phyloP scores from a whole-genome alignment of 2,797 vertebrate species.

The Lutjanus argentimaculatus region DNA sequence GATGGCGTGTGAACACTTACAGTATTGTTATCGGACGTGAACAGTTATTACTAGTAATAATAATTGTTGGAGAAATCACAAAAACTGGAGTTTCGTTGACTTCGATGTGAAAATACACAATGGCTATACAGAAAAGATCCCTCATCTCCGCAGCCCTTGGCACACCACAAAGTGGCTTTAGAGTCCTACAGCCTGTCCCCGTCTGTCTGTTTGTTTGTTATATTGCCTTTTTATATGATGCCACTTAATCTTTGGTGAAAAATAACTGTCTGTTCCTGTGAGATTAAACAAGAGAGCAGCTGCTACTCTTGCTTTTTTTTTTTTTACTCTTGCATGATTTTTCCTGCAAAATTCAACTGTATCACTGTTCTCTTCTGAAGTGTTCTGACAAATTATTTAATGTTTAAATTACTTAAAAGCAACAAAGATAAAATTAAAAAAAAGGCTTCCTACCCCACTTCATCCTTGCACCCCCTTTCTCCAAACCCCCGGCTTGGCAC shows the following conservation, averaged over 20 bases:
- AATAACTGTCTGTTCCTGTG: slow-evolving; percentile 72
- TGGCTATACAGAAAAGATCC: slow-evolving; percentile 61
- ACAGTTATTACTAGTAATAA: slow-evolving; percentile 58
- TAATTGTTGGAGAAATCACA: slow-evolving; percentile 63
- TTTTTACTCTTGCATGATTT: slow-evolving; percentile 24
- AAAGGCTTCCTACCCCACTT: slow-evolving; percentile 45
- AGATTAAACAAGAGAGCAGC: slow-evolving; percentile 55
- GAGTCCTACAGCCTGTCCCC: slow-evolving; percentile 47
- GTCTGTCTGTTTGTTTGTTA: slow-evolving; percentile 58
- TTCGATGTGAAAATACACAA: slow-evolving; percentile 53
- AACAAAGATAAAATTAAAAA: slow-evolving; percentile 31
- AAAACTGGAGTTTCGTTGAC: slow-evolving; percentile 57
- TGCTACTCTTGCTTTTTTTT: slow-evolving; percentile 28
- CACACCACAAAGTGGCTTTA: slow-evolving; percentile 56
- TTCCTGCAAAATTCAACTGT: slow-evolving; percentile 43
- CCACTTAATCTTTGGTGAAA: slow-evolving; percentile 93
- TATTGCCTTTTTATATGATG: slow-evolving; percentile 84
- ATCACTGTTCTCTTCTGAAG: slow-evolving; percentile 40
- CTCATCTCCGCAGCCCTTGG: slow-evolving; percentile 57
- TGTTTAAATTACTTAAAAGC: slow-evolving; percentile 78
- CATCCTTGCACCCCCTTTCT: slow-evolving; percentile 44
- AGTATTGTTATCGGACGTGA: slow-evolving; percentile 46
- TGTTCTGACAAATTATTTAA: slow-evolving; percentile 46
- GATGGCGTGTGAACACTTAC: slow-evolving; percentile 57
- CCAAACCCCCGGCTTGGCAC: slow-evolving; percentile 47